A percentile compares a stretch with the other conserved stretches of the same genome.
Evolutionary conservation across 2,888 invertebrate genomes (phyloP).

Genomic region (Plutella xylostella): DNA sequence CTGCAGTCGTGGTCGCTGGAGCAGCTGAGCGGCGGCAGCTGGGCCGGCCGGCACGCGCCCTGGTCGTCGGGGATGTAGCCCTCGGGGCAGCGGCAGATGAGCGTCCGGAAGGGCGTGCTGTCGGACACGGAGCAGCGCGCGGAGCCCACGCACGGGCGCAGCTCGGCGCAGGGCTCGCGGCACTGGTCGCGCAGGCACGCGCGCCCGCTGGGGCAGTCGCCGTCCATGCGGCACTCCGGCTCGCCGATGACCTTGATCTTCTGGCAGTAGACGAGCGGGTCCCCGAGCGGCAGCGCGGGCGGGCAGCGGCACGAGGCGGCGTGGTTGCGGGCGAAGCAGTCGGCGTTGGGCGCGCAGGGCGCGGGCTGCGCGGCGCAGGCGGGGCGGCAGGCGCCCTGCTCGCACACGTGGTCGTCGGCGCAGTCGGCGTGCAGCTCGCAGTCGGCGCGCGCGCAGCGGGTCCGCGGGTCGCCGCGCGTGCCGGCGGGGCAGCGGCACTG

Average conservation of each 20-base stretch:
- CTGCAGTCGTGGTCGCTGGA: conserved; percentile 83
- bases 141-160: conserved; percentile 80
- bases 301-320: conserved; percentile 87
- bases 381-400: conserved; percentile 79
- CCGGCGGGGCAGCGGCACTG: conserved; percentile 84
- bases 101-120: conserved; percentile 86
- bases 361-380: conserved; percentile 77
- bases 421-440: conserved; percentile 86
- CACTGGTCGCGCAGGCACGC: conserved; percentile 85
- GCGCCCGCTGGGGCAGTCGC: conserved; percentile 82
- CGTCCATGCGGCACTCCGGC: conserved; percentile 81
- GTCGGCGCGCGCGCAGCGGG: conserved; percentile 80
- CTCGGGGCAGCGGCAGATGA: conserved; percentile 89
- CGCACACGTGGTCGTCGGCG: conserved; percentile 79
- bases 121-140: conserved; percentile 86
- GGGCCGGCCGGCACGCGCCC: conserved; percentile 81
- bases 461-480: conserved; percentile 83
- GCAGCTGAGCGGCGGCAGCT: conserved; percentile 80
- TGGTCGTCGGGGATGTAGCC: conserved; percentile 84
- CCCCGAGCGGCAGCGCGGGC: conserved; percentile 80
- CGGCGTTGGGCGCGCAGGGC: conserved; percentile 86
- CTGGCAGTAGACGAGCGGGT: conserved; percentile 83
- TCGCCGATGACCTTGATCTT: conserved; percentile 54
- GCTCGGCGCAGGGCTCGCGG: conserved; percentile 80
- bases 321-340: conserved; percentile 85